Conservation (phyloP, 2,797 vertebrate species). For the Euthynnus affinis region DNA sequence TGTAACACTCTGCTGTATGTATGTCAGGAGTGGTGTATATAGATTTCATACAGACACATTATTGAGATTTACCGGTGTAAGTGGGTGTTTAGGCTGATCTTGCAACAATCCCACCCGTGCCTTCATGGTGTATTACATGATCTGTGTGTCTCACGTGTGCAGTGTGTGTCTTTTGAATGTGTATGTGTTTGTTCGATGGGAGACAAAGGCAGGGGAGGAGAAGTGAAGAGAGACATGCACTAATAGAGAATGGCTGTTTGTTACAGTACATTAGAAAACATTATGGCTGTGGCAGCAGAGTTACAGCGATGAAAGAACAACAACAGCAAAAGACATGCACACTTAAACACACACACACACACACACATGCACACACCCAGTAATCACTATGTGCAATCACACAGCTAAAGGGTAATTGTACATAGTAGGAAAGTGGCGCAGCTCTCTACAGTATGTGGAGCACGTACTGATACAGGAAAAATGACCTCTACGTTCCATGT, state of each 20-base stretch:
- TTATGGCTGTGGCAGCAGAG: constrained; percentile 44
- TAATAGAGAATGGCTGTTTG: constrained; percentile 51
- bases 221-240: constrained; percentile 33
- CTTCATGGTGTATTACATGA: constrained; percentile 10
- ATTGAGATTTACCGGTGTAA: constrained; percentile 31
- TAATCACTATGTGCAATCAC: constrained; percentile 66
- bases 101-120: constrained; percentile 15
- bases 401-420: constrained; percentile 68
- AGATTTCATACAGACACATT: constrained; percentile 42
- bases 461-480: constrained; percentile 72
- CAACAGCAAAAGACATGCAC: constrained; percentile 44
- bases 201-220: constrained; percentile 22
- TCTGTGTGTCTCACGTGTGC: background rate
- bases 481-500: constrained; percentile 76
- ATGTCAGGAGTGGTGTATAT: constrained; percentile 27
- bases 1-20: constrained; percentile 22
- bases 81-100: constrained; percentile 23
- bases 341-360: no score
- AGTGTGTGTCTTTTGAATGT: background rate
- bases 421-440: constrained; percentile 42
- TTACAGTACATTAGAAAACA: constrained; percentile 68
- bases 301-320: constrained; percentile 60
- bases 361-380: constrained; percentile 30
- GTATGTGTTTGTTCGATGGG: constrained; percentile 19
- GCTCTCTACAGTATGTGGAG: constrained; percentile 62